Base-by-base conservation (phyloP, 2,113 vertebrate genomes). In the Steatornis caripensis region DNA sequence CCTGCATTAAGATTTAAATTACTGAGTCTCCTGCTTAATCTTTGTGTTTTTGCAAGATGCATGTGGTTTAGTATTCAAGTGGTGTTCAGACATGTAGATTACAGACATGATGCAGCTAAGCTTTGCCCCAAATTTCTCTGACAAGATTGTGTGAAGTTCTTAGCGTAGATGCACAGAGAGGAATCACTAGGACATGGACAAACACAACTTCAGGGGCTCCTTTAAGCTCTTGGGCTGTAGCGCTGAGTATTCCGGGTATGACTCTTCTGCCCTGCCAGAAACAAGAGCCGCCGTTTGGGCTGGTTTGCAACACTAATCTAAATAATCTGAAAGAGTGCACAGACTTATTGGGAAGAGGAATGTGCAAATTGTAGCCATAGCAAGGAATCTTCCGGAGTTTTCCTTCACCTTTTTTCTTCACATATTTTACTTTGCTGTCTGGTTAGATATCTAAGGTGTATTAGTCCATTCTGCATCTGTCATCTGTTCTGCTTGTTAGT, bases 71-170 rank as follows among this genome's bases (percentile, higher is more conserved):
- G 69, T 64, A 96, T 95, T 95, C 89, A 75, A 71, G 72, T 4
- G 26, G 32, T 45, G 65, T 84, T 95, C 89, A 75, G 60, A 75
- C 39, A 41, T 78, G 64, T n/a, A 84, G 90, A 75, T 96, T 78
- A 87, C 69, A 80, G 60, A 83, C 72, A 95, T 10, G 36, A 79
- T 65, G 74, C 43, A 48, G 46, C 1, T 27, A 86, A 90, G 54
- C 77, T 84, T 36, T 90, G 29, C 61, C 64, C 49, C 77, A 88
- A 83, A 95, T 57, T 93, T 49, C 84, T 84, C 64, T 85, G 78
- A 83, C 72, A 79, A 71, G 51, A 84, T 13, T 32, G 43, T 49
- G 66, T 46, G 48, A 90, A 72, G 19, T 23, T 82, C 88, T 95
- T 29, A 78, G n/a, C 37, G 39, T 6, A 32, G 48, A 57, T 46